phyloP scores from a whole-genome alignment of 2,888 invertebrate species.

The Opisthograptis luteolata region DNA sequence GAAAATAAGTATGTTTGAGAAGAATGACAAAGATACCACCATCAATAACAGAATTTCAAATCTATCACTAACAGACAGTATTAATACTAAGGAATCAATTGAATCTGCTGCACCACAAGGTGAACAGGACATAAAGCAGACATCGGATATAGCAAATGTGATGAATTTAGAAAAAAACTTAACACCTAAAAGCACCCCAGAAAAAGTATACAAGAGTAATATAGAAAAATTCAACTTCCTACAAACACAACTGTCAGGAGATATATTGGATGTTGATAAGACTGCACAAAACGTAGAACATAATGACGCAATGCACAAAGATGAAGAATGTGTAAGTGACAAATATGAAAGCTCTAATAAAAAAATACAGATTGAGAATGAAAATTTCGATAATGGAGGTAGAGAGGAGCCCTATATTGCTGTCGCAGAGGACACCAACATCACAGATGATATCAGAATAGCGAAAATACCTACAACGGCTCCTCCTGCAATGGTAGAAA shows the following conservation, averaged over 20 bases:
- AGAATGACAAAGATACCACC: constrained; percentile 61
- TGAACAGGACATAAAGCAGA: constrained; percentile 48
- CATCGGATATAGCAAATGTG: constrained; percentile 29
- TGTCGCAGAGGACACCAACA: constrained; percentile 58
- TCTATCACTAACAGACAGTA: constrained; percentile 65
- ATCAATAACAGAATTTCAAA: constrained; percentile 65
- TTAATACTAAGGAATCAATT: constrained; percentile 58
- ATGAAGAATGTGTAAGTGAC: constrained; percentile 46
- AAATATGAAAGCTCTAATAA: constrained; percentile 28
- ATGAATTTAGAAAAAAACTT: constrained; percentile 19
- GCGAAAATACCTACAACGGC: constrained; percentile 50
- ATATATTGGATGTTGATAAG: constrained; percentile 46
- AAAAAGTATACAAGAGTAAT: constrained; percentile 71
- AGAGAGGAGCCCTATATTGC: constrained; percentile 28
- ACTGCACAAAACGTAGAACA: constrained; percentile 43
- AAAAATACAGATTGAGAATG: constrained; percentile 36
- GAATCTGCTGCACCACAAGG: constrained; percentile 46
- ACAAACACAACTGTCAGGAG: constrained; percentile 69
- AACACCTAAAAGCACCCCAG: constrained; percentile 43
- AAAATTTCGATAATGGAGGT: not conserved
- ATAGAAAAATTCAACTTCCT: constrained; percentile 72
- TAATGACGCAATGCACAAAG: constrained; percentile 43
- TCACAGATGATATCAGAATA: constrained; percentile 73
- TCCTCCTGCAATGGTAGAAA: not conserved
- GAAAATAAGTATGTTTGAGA: constrained; percentile 81